Evolutionary conservation across 1,140 invertebrate genomes (phyloP).

Genomic region (Anastatus disparis): DNA sequence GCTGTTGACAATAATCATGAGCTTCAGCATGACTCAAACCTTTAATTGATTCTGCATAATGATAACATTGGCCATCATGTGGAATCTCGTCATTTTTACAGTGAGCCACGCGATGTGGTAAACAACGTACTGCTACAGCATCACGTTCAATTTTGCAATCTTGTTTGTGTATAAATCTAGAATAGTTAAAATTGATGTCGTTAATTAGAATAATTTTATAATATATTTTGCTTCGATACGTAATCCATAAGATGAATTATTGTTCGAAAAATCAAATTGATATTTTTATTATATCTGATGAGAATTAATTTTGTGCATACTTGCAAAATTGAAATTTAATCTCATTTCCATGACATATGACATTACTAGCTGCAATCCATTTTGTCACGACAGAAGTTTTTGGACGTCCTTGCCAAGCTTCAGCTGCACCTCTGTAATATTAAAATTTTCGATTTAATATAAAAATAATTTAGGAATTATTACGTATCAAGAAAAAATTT

Average conservation of each 20-base stretch:
- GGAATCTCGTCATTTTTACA: conserved; percentile 65
- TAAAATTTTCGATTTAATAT: background rate
- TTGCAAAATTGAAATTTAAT: conserved; percentile 65
- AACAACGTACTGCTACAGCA: conserved; percentile 65
- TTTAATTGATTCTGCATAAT: conserved; percentile 55
- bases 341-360: conserved; percentile 68
- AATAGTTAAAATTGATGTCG: too few species aligned
- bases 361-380: conserved; percentile 60
- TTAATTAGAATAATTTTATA: too few species aligned
- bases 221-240: too few species aligned
- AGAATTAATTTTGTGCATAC: conserved; percentile 45
- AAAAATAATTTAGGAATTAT: too few species aligned
- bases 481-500: too few species aligned
- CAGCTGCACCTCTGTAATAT: conserved; percentile 65
- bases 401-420: conserved; percentile 67
- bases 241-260: too few species aligned
- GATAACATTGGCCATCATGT: conserved; percentile 65
- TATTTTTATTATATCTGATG: too few species aligned
- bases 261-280: too few species aligned
- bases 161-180: conserved; percentile 56
- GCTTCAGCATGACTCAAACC: conserved; percentile 67
- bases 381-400: conserved; percentile 48
- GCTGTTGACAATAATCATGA: conserved; percentile 59
- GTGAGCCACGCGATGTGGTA: conserved; percentile 62
- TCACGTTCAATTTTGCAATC: conserved; percentile 59